Percentiles rank a stretch among this genome's conserved stretches.
phyloP scores from a whole-genome alignment of 1,140 invertebrate genomes.

The Battus philenor region DNA sequence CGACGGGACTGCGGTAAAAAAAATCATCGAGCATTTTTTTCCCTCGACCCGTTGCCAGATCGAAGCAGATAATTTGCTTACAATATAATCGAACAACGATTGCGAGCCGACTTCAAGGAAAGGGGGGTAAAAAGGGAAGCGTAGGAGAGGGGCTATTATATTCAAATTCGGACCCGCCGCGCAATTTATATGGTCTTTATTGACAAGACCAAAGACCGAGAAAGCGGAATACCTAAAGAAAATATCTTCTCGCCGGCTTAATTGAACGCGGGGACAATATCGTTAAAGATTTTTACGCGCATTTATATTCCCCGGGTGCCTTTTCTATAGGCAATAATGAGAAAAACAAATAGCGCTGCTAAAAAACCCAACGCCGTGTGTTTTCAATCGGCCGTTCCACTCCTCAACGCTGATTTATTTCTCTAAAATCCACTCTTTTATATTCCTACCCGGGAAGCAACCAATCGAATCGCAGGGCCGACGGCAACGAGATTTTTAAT shows the following conservation, averaged over 20 bases:
- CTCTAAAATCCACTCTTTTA: conserved; percentile 3
- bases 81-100: conserved; percentile 71
- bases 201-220: conserved; percentile 57
- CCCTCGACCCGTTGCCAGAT: conserved; percentile 54
- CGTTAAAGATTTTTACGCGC: conserved; percentile 49
- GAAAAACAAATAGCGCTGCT: conserved; percentile 13
- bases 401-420: conserved; percentile 6
- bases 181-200: conserved; percentile 73
- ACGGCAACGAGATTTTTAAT: conserved; percentile 8
- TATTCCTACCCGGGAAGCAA: background rate
- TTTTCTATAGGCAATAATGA: conserved; percentile 17
- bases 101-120: conserved; percentile 47
- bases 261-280: conserved; percentile 64
- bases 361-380: conserved; percentile 7
- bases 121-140: conserved; percentile 56
- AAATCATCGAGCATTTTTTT: conserved; percentile 25
- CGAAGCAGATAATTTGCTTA: conserved; percentile 71
- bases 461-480: background rate
- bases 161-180: conserved; percentile 66
- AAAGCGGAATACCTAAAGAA: conserved; percentile 57
- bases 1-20: conserved; percentile 35
- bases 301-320: conserved; percentile 14
- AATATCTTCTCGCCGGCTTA: conserved; percentile 56
- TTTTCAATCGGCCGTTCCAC: conserved; percentile 4
- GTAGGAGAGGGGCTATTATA: conserved; percentile 64